Evolutionary conservation across 2,797 vertebrate genomes (phyloP).

Genomic region (Gymnothorax reevesii): DNA sequence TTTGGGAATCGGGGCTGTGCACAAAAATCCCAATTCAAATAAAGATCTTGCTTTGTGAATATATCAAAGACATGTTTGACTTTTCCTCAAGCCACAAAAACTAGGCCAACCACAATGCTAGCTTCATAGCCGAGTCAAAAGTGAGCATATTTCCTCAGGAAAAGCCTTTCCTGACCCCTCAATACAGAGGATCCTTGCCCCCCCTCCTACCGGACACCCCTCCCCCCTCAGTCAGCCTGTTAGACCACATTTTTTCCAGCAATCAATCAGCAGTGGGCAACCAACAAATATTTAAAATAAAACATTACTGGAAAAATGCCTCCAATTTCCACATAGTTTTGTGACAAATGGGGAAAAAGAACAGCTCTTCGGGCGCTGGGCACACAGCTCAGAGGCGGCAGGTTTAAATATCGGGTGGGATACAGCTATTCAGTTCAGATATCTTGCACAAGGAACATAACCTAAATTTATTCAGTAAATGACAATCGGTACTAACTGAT

Average conservation of each 20-base stretch:
- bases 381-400: neutral
- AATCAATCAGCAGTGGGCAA: neutral
- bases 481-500: neutral
- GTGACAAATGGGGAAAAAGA: neutral
- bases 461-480: conserved; percentile 12
- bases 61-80: neutral
- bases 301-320: neutral
- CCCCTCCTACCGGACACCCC: neutral
- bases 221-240: neutral
- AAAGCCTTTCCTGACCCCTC: neutral
- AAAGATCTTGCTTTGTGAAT: too few relatives aligned
- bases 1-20: too few relatives aligned
- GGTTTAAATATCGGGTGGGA: neutral
- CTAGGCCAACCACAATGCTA: neutral
- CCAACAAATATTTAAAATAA: neutral
- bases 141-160: neutral
- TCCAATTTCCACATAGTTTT: neutral
- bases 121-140: neutral
- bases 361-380: too few relatives aligned
- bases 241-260: neutral
- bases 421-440: neutral
- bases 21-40: too few relatives aligned
- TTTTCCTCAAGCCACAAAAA: neutral
- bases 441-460: conserved; percentile 23
- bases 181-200: neutral